Conservation (phyloP, 2,113 vertebrate species). For the Eudyptes chrysolophus region DNA sequence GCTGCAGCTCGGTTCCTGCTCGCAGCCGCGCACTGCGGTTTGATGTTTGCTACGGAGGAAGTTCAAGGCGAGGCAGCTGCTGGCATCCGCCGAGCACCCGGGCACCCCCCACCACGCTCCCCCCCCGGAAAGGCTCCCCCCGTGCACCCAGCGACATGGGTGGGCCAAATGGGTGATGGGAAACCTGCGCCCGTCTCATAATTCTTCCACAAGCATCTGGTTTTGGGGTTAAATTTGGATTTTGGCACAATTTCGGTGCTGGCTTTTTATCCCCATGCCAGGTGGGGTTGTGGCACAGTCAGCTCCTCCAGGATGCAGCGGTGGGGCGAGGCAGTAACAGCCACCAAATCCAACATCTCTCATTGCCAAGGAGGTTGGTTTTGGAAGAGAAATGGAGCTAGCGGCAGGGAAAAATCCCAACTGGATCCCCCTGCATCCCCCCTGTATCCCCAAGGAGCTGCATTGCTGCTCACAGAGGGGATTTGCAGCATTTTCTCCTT, state of each 20-base stretch:
- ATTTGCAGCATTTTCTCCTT: neutral
- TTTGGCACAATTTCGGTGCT: neutral
- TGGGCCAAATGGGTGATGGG: neutral
- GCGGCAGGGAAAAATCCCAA: rapidly evolving
- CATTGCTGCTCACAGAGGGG: rapidly evolving
- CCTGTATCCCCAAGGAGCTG: neutral
- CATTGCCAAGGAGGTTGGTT: rapidly evolving
- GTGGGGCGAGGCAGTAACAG: rapidly evolving
- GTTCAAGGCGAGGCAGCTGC: constrained; percentile 43
- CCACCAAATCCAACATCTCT: rapidly evolving
- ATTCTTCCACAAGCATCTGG: rapidly evolving
- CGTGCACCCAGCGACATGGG: rapidly evolving
- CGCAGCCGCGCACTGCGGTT: constrained; percentile 18
- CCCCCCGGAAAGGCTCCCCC: neutral
- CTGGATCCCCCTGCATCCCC: rapidly evolving
- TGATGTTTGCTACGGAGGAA: constrained; percentile 52
- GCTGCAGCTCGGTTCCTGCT: neutral
- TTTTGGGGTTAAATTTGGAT: rapidly evolving
- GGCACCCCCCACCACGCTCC: neutral
- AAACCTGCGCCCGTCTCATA: rapidly evolving
- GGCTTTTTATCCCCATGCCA: rapidly evolving
- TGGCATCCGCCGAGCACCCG: constrained; percentile 39
- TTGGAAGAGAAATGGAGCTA: neutral
- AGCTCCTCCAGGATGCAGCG: rapidly evolving
- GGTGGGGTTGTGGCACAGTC: rapidly evolving